These are phyloP conservation scores for Galerucella pusilla DNA, from an alignment of 2,888 invertebrate species.

Conservation along the genomic window DNA sequence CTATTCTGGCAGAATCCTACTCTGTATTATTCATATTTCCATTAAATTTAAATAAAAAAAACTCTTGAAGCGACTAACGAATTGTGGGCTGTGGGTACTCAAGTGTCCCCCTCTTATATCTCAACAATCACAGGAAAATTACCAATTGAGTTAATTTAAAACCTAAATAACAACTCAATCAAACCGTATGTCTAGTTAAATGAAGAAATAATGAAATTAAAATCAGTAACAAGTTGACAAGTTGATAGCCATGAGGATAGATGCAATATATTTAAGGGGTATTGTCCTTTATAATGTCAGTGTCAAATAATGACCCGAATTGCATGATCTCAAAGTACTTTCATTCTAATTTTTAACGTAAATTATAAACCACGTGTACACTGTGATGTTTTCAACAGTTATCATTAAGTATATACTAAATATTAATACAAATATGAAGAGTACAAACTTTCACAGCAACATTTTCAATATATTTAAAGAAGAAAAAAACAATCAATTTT, in stretches of 20 bases:
- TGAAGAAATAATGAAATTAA: slow-evolving; percentile 44
- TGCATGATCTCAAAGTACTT: not conserved
- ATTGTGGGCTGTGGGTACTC: slow-evolving; percentile 19
- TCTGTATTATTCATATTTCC: not conserved
- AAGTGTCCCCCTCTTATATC: slow-evolving; percentile 36
- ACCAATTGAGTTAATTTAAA: slow-evolving; percentile 47
- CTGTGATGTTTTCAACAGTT: not conserved
- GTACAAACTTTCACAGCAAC: no score
- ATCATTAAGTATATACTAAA: no score
- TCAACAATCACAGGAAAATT: slow-evolving; percentile 38
- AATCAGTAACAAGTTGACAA: slow-evolving; percentile 39
- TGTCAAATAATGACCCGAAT: slow-evolving; percentile 17
- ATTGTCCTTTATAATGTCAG: slow-evolving; percentile 39
- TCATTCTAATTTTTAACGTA: not conserved
- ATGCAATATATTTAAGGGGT: slow-evolving; percentile 32
- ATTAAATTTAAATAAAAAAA: not conserved
- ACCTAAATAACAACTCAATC: slow-evolving; percentile 47
- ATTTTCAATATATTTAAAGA: no score
- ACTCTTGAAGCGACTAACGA: not conserved
- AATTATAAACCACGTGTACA: not conserved
- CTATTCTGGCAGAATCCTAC: no score
- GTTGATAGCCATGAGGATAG: slow-evolving; percentile 32
- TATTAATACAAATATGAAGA: no score
- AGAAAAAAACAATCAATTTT: no score
- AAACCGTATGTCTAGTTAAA: slow-evolving; percentile 43